Evolutionary conservation across 1,140 invertebrate species (phyloP), one percentile per base, ranked within the genome.

Genomic region (Geopemphigus sp.): DNA sequence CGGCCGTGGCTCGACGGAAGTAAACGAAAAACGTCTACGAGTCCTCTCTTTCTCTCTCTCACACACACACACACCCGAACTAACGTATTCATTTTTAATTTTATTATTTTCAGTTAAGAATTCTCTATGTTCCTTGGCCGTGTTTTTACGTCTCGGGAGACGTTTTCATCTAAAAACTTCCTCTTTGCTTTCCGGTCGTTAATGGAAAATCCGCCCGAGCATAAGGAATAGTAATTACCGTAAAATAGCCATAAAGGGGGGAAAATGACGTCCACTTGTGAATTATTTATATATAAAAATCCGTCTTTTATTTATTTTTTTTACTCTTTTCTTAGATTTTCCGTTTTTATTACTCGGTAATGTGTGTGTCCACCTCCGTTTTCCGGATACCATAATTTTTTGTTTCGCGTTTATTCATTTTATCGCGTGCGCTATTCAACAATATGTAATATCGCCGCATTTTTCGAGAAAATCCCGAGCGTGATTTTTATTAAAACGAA

Each of bases 211-310:
- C 74, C 74, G 74, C 39, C 57, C 74, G 29, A 63, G 74, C 74
- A 78, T 63, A 76, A 76, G 73, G 73, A 76, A 76, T 76, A 76
- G 73, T 76, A 76, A 76, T 76, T 76, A 76, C 73, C 73, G 54
- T 76, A 76, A 59, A 76, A 76, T 76, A 76, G 73, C 29, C 22
- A 57, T 76, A 45, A 76, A 74, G 15, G 70, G 70, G 73, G n/a
- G 15, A 59, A 76, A 54, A 57, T 57, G 45, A n/a, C 56, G 73
- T 59, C 73, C 73, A 76, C 56, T 76, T 76, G 73, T 76, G 73
- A 76, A 76, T 76, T 76, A 76, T 76, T 76, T 76, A 76, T 76
- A 11, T 59, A 61, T 24, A 57, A 19, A 45, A 76, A 76, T 76
- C n/a, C 54, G 26, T 56, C n/a, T 74, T 26, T 24, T 59, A 1